Conservation (phyloP, 2,113 vertebrate genomes). For the Mus pahari region DNA sequence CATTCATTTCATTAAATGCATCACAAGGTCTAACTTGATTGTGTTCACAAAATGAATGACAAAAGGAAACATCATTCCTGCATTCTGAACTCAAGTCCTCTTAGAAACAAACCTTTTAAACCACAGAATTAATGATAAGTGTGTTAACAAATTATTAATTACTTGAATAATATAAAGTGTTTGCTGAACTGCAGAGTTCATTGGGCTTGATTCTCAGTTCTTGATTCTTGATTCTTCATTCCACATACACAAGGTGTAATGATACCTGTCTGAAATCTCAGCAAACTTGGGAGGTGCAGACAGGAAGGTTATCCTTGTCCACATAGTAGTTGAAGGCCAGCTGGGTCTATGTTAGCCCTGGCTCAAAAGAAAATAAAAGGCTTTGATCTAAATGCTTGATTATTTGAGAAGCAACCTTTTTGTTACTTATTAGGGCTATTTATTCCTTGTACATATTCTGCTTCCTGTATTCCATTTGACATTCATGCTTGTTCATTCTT, state of each 20-base stretch:
- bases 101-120: conserved; percentile 36
- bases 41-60: neutral
- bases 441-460: neutral
- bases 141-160: neutral
- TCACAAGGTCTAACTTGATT: conserved; percentile 5
- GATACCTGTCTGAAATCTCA: neutral
- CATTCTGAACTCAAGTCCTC: neutral
- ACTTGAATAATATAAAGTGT: neutral
- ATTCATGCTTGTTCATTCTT: neutral
- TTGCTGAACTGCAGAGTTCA: too few species aligned
- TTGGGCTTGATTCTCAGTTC: neutral
- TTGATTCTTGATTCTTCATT: too few species aligned
- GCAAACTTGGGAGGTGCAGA: neutral
- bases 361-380: neutral
- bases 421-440: neutral
- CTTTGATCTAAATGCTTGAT: neutral
- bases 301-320: neutral
- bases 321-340: neutral
- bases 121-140: conserved; percentile 19
- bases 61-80: conserved; percentile 10
- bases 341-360: neutral
- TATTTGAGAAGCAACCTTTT: neutral
- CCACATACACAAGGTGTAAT: accelerated
- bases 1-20: neutral
- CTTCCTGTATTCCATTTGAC: neutral